These are phyloP conservation scores for Paragorgia papillata DNA, from an alignment of 92 coral and sea anemone species.

Conservation along the genomic window DNA sequence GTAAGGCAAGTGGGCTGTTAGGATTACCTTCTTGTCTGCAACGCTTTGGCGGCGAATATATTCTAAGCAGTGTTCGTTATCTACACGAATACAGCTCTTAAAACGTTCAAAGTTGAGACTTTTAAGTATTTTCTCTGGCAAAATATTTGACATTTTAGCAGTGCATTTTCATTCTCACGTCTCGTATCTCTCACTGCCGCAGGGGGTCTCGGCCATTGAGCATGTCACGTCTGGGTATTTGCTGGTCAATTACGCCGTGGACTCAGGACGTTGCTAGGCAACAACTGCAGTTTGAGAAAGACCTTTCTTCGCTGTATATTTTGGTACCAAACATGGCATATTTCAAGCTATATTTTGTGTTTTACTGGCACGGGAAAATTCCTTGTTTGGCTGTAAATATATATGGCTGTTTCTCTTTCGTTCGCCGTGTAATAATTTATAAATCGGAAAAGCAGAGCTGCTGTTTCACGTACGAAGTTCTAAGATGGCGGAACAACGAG, in stretches of 20 bases:
- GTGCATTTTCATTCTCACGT: no score
- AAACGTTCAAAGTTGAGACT: conserved; percentile 18
- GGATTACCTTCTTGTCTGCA: conserved; percentile 16
- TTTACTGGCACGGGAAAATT: conserved; percentile 5
- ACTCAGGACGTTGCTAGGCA: conserved; percentile 16
- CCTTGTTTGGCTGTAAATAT: background rate
- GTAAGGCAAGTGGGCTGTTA: conserved; percentile 34
- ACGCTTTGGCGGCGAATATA: conserved; percentile 10
- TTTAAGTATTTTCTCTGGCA: conserved; percentile 31
- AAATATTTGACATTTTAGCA: conserved; percentile 20
- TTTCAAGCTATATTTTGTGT: conserved; percentile 6
- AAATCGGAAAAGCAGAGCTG: conserved; percentile 39
- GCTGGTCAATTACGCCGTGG: conserved; percentile 30
- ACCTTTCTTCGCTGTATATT: background rate
- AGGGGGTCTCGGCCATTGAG: conserved; percentile 21
- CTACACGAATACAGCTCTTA: conserved; percentile 25
- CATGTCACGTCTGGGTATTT: background rate
- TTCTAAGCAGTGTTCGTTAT: conserved; percentile 29
- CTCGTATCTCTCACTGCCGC: conserved; percentile 15
- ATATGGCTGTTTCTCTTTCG: background rate
- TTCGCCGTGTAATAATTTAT: background rate
- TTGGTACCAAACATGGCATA: conserved; percentile 27
- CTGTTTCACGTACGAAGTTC: conserved; percentile 19
- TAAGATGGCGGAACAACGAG: conserved; percentile 1
- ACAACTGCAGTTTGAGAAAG: background rate